phyloP scores from a whole-genome alignment of 2,113 vertebrate species.

The pig (Sus scrofa) region DNA sequence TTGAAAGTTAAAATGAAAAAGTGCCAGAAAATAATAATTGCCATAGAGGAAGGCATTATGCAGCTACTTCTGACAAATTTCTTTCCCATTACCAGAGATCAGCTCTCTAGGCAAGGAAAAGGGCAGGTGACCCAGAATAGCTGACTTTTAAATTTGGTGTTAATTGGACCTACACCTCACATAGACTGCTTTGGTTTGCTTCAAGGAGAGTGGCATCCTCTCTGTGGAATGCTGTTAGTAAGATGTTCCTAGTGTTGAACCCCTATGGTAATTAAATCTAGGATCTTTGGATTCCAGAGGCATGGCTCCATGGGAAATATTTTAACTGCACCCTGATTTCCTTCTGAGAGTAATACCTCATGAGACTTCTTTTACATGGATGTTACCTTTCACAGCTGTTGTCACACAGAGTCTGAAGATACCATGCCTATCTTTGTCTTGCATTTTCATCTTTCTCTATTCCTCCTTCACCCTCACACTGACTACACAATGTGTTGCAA shows the following conservation, averaged over 20 bases:
- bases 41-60: neutral
- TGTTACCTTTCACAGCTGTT: neutral
- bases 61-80: neutral
- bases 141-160: neutral
- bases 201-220: neutral
- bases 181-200: neutral
- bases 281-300: neutral
- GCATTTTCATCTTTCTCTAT: neutral
- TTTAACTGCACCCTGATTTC: neutral
- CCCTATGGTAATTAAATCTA: neutral
- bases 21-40: neutral
- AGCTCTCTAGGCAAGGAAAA: neutral
- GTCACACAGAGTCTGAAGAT: neutral
- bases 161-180: neutral
- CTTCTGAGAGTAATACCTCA: neutral
- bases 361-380: neutral
- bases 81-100: neutral
- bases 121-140: neutral
- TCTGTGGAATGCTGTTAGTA: neutral
- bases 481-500: neutral
- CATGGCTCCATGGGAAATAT: neutral
- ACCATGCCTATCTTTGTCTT: neutral
- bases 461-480: neutral
- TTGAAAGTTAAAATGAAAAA: constrained; percentile 30
- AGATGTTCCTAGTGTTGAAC: neutral